These are phyloP conservation scores for Pseudorhiza aurosa DNA, from an alignment of 30 jellyfish, hydroid and myxozoan species.

Conservation along the genomic window DNA sequence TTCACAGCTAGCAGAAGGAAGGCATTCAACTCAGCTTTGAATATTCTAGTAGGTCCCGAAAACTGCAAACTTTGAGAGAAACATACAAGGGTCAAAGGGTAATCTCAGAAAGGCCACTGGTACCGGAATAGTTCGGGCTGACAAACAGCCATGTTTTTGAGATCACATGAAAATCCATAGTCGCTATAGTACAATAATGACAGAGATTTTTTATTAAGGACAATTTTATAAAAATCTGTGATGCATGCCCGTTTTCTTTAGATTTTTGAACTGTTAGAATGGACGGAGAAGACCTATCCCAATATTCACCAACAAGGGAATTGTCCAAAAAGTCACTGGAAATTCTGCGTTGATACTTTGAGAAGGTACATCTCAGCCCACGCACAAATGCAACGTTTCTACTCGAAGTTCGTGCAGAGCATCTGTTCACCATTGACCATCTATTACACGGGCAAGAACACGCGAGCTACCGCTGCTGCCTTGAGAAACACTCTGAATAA, in stretches of 20 bases:
- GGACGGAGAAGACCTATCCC: conserved; percentile 71
- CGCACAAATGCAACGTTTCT: conserved; percentile 62
- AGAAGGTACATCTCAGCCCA: conserved; percentile 42
- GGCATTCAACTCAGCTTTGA: no score
- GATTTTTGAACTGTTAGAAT: conserved; percentile 55
- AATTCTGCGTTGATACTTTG: conserved; percentile 58
- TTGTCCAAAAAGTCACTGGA: conserved; percentile 50
- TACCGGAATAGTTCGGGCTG: no score
- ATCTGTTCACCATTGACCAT: conserved; percentile 49
- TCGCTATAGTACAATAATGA: no score
- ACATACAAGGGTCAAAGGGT: no score
- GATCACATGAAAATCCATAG: no score
- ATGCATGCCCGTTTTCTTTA: not conserved
- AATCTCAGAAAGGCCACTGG: no score
- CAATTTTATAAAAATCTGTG: no score
- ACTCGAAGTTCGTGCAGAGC: conserved; percentile 55
- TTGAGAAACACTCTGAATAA: conserved; percentile 40
- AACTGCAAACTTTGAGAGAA: no score
- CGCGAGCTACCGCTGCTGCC: conserved; percentile 27
- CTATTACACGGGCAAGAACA: conserved; percentile 24
- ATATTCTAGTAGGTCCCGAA: no score
- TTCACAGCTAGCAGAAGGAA: no score
- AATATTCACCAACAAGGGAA: conserved; percentile 5
- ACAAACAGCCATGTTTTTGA: no score
- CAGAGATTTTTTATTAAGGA: no score